Conservation (phyloP, 2,797 vertebrate genomes). For the Eurystomus glaucurus region DNA sequence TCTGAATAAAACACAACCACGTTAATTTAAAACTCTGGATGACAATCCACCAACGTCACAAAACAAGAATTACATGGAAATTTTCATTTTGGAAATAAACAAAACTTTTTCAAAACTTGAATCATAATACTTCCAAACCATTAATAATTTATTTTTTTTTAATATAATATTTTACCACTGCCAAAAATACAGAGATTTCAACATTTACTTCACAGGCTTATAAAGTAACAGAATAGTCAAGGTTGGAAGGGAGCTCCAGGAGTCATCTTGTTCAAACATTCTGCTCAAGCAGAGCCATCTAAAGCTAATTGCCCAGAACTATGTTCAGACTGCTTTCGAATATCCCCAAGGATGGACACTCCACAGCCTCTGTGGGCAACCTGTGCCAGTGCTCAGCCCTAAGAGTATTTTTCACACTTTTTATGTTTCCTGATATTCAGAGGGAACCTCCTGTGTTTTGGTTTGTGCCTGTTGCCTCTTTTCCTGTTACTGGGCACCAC, state of each 20-base stretch:
- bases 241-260: neutral
- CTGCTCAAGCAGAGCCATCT: neutral
- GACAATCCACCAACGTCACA: neutral
- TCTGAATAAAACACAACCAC: neutral
- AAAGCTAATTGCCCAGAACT: neutral
- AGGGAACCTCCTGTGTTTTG: neutral
- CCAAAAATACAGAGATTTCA: neutral
- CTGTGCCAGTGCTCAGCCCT: neutral
- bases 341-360: neutral
- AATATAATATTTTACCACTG: neutral
- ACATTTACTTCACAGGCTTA: neutral
- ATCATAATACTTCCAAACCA: neutral
- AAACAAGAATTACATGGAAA: neutral
- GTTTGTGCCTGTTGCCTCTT: neutral
- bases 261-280: rapidly evolving
- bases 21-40: neutral
- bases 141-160: neutral
- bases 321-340: neutral
- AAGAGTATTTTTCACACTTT: neutral
- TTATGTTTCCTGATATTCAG: neutral
- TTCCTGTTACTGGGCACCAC: neutral
- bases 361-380: neutral
- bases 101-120: neutral
- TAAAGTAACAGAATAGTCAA: neutral
- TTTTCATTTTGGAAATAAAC: neutral